A percentile compares a stretch with the other conserved stretches of the same genome.
phyloP scores from a whole-genome alignment of 2,113 vertebrate species.

The Siniperca knerii region DNA sequence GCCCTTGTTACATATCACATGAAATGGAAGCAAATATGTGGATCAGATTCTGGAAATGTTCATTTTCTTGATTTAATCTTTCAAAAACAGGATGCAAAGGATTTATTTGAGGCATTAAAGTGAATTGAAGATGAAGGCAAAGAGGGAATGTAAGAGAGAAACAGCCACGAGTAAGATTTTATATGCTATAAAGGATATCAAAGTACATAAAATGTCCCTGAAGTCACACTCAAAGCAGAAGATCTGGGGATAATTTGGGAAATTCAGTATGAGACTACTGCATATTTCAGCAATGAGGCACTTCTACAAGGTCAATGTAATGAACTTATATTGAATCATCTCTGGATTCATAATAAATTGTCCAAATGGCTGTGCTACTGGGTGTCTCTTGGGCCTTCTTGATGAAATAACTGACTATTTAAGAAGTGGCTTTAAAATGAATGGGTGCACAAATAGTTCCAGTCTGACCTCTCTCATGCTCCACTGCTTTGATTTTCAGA shows the following conservation, averaged over 20 bases:
- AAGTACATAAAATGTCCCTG: neutral
- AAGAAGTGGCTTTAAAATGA: neutral
- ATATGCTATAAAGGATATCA: neutral
- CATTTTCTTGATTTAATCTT: neutral
- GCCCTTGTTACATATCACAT: neutral
- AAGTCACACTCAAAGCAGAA: neutral
- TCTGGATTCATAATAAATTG: neutral
- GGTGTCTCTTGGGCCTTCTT: neutral
- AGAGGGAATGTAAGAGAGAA: neutral
- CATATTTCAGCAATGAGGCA: neutral
- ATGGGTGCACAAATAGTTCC: neutral
- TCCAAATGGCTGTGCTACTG: neutral
- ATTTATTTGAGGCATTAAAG: neutral
- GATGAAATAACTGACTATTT: too few relatives aligned
- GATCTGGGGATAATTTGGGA: neutral
- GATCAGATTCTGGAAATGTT: neutral
- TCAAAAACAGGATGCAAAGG: neutral
- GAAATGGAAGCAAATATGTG: neutral
- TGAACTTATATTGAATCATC: neutral
- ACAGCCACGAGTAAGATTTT: neutral
- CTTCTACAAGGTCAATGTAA: neutral
- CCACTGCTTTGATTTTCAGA: neutral
- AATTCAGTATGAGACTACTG: neutral
- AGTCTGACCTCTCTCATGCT: neutral
- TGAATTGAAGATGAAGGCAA: neutral